phyloP scores from a whole-genome alignment of 2,113 vertebrate species.

The Murina feae region DNA sequence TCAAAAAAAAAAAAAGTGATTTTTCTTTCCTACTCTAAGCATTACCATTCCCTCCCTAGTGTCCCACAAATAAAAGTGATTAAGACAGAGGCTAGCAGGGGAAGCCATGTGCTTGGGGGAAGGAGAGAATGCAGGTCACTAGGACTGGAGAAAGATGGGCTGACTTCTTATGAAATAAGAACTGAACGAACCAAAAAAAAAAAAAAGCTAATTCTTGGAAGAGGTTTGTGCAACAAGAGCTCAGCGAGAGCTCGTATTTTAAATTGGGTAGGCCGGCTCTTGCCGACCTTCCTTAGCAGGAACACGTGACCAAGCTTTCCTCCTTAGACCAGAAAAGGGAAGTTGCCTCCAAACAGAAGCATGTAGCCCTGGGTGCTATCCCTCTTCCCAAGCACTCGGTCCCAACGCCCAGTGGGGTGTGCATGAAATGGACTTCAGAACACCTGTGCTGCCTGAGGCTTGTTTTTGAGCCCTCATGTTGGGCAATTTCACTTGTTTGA shows the following conservation, averaged over 20 bases:
- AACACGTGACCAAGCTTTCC: background rate
- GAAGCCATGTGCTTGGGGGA: slow-evolving; percentile 11
- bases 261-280: slow-evolving; percentile 68
- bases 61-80: slow-evolving; percentile 52
- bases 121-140: background rate
- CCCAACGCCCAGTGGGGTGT: slow-evolving; percentile 10
- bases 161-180: slow-evolving; percentile 64
- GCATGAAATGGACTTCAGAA: slow-evolving; percentile 22
- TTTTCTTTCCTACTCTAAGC: slow-evolving; percentile 51
- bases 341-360: slow-evolving; percentile 43
- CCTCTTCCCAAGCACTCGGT: background rate
- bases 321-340: slow-evolving; percentile 15
- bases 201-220: slow-evolving; percentile 69
- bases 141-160: background rate
- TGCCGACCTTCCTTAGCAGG: slow-evolving; percentile 53
- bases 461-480: background rate
- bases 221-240: slow-evolving; percentile 56
- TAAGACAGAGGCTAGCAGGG: background rate
- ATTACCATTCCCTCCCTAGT: slow-evolving; percentile 42
- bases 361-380: background rate
- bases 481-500: background rate
- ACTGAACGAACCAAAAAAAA: slow-evolving; percentile 20
- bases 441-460: background rate
- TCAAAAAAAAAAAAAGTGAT: background rate
- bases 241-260: slow-evolving; percentile 64